Conservation (phyloP, 2,888 invertebrate species). For the Dione vanillae region DNA sequence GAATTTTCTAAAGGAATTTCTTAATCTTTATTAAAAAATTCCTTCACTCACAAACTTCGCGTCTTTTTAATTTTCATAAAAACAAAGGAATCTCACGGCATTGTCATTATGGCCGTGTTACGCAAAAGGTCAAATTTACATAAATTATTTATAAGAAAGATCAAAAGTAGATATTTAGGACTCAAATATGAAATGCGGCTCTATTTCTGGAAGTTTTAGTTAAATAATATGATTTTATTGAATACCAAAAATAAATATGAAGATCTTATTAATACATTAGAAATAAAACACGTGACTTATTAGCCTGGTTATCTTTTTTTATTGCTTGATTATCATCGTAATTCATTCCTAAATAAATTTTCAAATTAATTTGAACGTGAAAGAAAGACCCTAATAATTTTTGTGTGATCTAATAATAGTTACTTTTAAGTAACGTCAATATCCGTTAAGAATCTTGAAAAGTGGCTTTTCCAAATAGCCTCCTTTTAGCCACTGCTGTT, state of each 20-base stretch:
- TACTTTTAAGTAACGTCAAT: too few species aligned
- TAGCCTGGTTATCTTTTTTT: too few species aligned
- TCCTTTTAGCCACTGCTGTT: background rate
- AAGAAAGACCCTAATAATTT: too few species aligned
- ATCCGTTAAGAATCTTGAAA: background rate
- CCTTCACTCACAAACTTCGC: background rate
- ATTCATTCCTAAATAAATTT: too few species aligned
- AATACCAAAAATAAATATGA: background rate
- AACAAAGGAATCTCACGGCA: constrained; percentile 17
- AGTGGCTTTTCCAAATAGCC: background rate
- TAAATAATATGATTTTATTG: background rate
- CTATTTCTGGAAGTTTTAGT: background rate
- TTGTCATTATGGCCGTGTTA: constrained; percentile 1
- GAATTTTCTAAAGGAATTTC: background rate
- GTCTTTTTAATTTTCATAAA: constrained; percentile 8
- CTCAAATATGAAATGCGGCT: background rate
- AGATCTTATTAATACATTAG: background rate
- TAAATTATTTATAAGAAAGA: constrained; percentile 23
- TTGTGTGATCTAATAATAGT: too few species aligned
- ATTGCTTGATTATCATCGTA: too few species aligned
- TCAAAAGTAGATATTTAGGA: too few species aligned
- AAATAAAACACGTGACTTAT: too few species aligned
- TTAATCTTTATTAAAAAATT: too few species aligned
- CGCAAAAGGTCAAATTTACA: constrained; percentile 17
- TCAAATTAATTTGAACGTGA: too few species aligned